These are phyloP conservation scores for Erebia ligea DNA, from an alignment of 2,888 invertebrate species.

Conservation along the genomic window DNA sequence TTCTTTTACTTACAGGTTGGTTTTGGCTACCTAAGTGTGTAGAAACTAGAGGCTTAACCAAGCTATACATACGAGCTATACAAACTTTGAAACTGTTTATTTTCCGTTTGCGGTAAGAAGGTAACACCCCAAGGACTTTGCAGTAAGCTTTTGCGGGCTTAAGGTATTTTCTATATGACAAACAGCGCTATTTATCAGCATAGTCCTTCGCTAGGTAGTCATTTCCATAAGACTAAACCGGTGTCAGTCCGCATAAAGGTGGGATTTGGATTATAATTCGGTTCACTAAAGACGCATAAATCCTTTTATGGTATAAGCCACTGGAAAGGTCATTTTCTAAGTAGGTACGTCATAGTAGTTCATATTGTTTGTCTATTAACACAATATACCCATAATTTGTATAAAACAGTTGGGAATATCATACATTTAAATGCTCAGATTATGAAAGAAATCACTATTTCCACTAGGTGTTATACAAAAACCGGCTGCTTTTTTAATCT, in stretches of 20 bases:
- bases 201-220: conserved; percentile 11
- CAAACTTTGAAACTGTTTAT: conserved; percentile 13
- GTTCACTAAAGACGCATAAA: not conserved
- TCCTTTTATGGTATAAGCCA: not conserved
- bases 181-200: conserved; percentile 15
- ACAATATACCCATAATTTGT: not conserved
- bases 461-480: too few relatives aligned
- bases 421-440: too few relatives aligned
- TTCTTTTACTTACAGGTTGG: too few relatives aligned
- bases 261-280: conserved; percentile 15
- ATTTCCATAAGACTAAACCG: conserved; percentile 16
- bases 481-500: too few relatives aligned
- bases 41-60: not conserved
- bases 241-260: conserved; percentile 11
- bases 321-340: not conserved
- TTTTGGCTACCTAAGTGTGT: too few relatives aligned
- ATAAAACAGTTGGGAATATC: too few relatives aligned
- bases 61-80: conserved; percentile 3
- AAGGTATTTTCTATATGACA: conserved; percentile 4
- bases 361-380: not conserved
- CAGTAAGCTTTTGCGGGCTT: conserved; percentile 11
- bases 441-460: too few relatives aligned
- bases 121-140: conserved; percentile 7
- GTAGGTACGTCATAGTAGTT: too few relatives aligned
- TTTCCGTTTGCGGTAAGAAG: conserved; percentile 10